phyloP scores from a whole-genome alignment of 1,140 invertebrate genomes.

The Bombyx mori region DNA sequence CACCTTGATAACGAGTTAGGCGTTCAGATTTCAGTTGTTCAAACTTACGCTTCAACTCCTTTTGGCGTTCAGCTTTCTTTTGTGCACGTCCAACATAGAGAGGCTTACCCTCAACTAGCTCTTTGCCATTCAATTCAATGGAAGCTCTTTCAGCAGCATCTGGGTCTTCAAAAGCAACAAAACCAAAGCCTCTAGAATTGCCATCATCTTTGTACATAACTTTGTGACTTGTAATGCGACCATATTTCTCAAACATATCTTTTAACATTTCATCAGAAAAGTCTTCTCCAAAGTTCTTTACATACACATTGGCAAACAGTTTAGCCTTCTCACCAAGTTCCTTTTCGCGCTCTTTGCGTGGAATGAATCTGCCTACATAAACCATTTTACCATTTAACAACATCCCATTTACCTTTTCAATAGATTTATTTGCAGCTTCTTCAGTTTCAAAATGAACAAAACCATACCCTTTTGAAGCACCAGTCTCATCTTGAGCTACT shows the following conservation, averaged over 20 bases:
- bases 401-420: conserved; percentile 95
- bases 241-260: conserved; percentile 96
- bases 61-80: conserved; percentile 97
- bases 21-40: conserved; percentile 96
- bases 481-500: conserved; percentile 97
- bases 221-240: conserved; percentile 94
- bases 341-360: conserved; percentile 97
- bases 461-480: conserved; percentile 97
- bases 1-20: conserved; percentile 93
- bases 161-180: conserved; percentile 98
- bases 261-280: conserved; percentile 93
- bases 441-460: conserved; percentile 99
- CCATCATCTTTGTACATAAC: conserved; percentile 96
- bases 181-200: conserved; percentile 98
- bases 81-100: conserved; percentile 97
- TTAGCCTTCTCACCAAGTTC: conserved; percentile 98
- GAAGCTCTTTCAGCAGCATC: conserved; percentile 96
- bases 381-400: conserved; percentile 83
- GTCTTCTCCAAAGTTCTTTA: conserved; percentile 98
- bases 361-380: conserved; percentile 98
- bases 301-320: conserved; percentile 98
- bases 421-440: conserved; percentile 97
- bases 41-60: conserved; percentile 96
- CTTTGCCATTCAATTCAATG: conserved; percentile 91
- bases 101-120: conserved; percentile 85